These are phyloP conservation scores for Zygaena filipendulae DNA, from an alignment of 2,888 invertebrate genomes.

Conservation along the genomic window DNA sequence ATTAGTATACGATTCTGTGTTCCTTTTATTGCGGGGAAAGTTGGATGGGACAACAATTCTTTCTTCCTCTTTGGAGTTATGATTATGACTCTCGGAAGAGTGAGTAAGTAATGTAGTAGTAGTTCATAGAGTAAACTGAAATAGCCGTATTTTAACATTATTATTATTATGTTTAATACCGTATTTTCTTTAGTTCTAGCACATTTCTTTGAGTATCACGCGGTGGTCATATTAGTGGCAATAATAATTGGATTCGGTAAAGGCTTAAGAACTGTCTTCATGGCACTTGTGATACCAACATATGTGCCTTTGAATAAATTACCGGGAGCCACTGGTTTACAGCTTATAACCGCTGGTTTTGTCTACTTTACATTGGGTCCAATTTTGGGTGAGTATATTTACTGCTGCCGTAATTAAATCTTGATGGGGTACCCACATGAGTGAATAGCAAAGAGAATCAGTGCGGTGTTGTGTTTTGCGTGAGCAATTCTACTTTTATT, in stretches of 20 bases:
- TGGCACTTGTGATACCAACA: slow-evolving; percentile 78
- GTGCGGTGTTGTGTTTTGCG: no score
- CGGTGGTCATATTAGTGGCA: slow-evolving; percentile 66
- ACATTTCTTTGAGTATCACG: slow-evolving; percentile 66
- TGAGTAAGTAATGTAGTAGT: slow-evolving; percentile 70
- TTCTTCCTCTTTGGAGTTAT: slow-evolving; percentile 77
- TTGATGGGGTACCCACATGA: no score
- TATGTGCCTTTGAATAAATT: slow-evolving; percentile 76
- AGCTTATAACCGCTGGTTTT: slow-evolving; percentile 73
- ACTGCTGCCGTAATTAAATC: no score
- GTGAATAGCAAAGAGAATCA: no score
- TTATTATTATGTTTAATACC: slow-evolving; percentile 2
- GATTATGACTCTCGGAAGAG: slow-evolving; percentile 73
- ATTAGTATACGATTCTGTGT: slow-evolving; percentile 73
- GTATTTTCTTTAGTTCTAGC: slow-evolving; percentile 63
- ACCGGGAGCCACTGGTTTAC: slow-evolving; percentile 77
- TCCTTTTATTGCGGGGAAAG: slow-evolving; percentile 75
- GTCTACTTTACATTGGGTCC: slow-evolving; percentile 73
- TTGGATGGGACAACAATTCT: slow-evolving; percentile 76
- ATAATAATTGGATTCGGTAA: slow-evolving; percentile 77
- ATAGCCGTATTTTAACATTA: background rate
- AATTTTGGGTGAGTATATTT: slow-evolving; percentile 66
- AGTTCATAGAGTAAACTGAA: slow-evolving; percentile 7
- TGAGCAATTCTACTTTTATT: background rate
- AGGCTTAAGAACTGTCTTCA: slow-evolving; percentile 77